phyloP scores from a whole-genome alignment of 2,888 invertebrate genomes.

The Dusona sp. region DNA sequence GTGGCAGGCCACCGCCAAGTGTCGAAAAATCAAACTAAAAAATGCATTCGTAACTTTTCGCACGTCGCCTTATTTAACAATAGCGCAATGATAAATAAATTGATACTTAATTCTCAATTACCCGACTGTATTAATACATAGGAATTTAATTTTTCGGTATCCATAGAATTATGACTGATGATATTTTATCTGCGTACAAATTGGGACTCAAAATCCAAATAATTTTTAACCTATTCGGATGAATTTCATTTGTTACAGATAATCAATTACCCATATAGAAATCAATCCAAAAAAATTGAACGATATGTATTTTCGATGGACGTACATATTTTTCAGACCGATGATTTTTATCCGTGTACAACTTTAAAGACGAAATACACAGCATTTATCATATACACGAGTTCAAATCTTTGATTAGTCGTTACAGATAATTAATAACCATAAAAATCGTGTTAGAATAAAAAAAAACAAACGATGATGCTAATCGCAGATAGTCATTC shows the following conservation, averaged over 20 bases:
- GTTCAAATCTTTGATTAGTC: background rate
- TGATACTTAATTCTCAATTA: background rate
- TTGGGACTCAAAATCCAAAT: background rate
- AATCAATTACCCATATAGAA: background rate
- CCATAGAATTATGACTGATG: background rate
- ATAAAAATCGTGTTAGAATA: background rate
- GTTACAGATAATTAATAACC: background rate
- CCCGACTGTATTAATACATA: background rate
- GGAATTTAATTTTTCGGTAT: too few relatives aligned
- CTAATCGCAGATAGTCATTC: background rate
- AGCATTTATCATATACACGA: background rate
- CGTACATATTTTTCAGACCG: background rate
- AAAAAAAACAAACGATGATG: too few relatives aligned
- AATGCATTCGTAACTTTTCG: too few relatives aligned
- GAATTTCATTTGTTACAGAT: too few relatives aligned
- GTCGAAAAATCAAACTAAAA: too few relatives aligned
- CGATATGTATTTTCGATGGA: background rate
- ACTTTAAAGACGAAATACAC: background rate
- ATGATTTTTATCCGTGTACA: background rate
- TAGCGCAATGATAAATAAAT: too few relatives aligned
- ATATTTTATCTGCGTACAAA: constrained; percentile 2
- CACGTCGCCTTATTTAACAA: too few relatives aligned
- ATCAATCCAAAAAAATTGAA: constrained; percentile 67
- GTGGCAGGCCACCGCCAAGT: too few relatives aligned
- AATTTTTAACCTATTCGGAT: too few relatives aligned